These are phyloP conservation scores for Colostygia pectinataria DNA, from an alignment of 2,888 invertebrate species.

Conservation along the genomic window DNA sequence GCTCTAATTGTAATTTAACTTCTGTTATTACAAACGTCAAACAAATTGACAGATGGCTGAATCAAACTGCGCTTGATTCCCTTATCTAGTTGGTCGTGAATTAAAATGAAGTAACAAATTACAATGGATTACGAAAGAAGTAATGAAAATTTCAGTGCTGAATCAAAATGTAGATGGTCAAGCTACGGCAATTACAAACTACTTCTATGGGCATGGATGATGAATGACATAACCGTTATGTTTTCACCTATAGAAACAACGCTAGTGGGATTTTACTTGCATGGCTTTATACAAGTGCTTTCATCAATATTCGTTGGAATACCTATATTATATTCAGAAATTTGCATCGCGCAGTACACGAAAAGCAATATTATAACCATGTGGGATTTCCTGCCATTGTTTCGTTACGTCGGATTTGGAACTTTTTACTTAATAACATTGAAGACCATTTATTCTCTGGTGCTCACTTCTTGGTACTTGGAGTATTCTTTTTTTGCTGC, in stretches of 20 bases:
- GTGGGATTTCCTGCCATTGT: constrained; percentile 70
- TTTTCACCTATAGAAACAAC: constrained; percentile 56
- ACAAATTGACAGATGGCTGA: constrained; percentile 38
- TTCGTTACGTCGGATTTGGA: constrained; percentile 61
- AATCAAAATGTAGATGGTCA: constrained; percentile 54
- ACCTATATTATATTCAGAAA: constrained; percentile 70
- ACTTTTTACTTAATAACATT: constrained; percentile 54
- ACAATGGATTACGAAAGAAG: constrained; percentile 30
- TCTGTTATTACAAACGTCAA: constrained; percentile 44
- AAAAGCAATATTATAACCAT: constrained; percentile 58
- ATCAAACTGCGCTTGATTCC: constrained; percentile 15
- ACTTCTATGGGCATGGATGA: constrained; percentile 66
- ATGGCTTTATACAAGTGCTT: constrained; percentile 46
- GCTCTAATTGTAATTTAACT: constrained; percentile 67
- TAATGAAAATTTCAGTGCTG: constrained; percentile 41
- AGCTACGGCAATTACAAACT: constrained; percentile 59
- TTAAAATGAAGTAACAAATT: constrained; percentile 19
- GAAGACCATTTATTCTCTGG: constrained; percentile 57
- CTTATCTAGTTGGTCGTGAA: constrained; percentile 42
- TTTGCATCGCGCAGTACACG: constrained; percentile 70
- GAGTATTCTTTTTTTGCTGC: constrained; percentile 62
- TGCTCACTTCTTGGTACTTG: constrained; percentile 63
- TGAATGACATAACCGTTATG: constrained; percentile 60
- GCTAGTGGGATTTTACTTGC: constrained; percentile 58
- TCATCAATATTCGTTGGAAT: constrained; percentile 62